Conservation (phyloP, 92 coral and sea anemone species). For the Plumapathes pennacea region DNA sequence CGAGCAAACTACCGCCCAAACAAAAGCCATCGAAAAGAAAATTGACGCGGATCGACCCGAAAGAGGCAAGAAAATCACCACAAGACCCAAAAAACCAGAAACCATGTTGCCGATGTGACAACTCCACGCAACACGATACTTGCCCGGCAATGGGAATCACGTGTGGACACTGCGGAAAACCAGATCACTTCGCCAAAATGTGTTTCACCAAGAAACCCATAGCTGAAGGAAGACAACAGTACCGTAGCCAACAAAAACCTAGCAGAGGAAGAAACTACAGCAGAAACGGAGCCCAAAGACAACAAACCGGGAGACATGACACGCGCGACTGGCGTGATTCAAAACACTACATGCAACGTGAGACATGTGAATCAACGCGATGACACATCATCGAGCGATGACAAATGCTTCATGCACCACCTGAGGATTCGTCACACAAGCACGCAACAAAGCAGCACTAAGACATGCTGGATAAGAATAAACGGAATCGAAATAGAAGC, state of each 20-base stretch:
- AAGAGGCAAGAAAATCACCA: slow-evolving; percentile 20
- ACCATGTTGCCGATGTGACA: slow-evolving; percentile 16
- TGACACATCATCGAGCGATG: neutral
- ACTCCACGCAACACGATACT: slow-evolving; percentile 17
- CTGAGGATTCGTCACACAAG: slow-evolving; percentile 25
- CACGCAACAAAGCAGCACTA: slow-evolving; percentile 1
- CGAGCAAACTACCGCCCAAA: slow-evolving; percentile 39
- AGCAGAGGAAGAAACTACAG: too few relatives aligned
- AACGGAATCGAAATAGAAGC: slow-evolving; percentile 23
- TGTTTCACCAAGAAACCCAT: too few relatives aligned
- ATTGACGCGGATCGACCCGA: neutral
- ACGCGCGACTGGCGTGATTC: too few relatives aligned
- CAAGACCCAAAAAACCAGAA: too few relatives aligned
- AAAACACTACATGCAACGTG: slow-evolving; percentile 6
- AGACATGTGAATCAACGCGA: slow-evolving; percentile 7
- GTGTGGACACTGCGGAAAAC: slow-evolving; percentile 35
- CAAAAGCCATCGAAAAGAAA: slow-evolving; percentile 7
- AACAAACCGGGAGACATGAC: too few relatives aligned
- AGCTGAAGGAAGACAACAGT: too few relatives aligned
- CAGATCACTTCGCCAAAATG: slow-evolving; percentile 48
- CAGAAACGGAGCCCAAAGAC: too few relatives aligned
- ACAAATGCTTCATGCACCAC: slow-evolving; percentile 20
- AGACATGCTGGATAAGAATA: slow-evolving; percentile 42
- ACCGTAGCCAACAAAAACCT: slow-evolving; percentile 6
- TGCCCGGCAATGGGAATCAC: slow-evolving; percentile 38